A percentile compares a stretch with the other conserved stretches of the same genome.
These are phyloP conservation scores for Acleris laterana DNA, from an alignment of 2,888 invertebrate genomes.

Conservation along the genomic window DNA sequence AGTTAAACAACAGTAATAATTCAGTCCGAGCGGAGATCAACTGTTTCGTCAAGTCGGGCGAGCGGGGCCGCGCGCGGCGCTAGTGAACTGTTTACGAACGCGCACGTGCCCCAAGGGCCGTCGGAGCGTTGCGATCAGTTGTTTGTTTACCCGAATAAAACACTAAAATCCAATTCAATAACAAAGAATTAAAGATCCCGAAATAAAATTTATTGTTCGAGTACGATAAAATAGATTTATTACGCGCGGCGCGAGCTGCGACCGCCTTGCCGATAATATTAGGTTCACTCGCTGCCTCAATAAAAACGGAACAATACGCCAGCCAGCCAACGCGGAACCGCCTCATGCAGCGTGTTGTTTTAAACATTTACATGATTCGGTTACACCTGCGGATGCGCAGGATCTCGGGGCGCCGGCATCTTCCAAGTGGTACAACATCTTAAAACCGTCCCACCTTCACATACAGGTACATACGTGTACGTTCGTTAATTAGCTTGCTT, in stretches of 20 bases:
- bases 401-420: no score
- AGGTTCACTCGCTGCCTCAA: slow-evolving; percentile 55
- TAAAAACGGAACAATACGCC: no score
- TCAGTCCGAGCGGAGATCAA: slow-evolving; percentile 75
- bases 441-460: no score
- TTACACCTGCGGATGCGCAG: no score
- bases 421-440: no score
- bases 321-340: no score
- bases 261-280: slow-evolving; percentile 68
- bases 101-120: slow-evolving; percentile 80
- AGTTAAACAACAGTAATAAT: slow-evolving; percentile 68
- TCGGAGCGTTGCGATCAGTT: slow-evolving; percentile 77
- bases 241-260: slow-evolving; percentile 43
- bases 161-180: slow-evolving; percentile 85
- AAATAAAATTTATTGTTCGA: slow-evolving; percentile 84
- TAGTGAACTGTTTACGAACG: slow-evolving; percentile 64
- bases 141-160: slow-evolving; percentile 85
- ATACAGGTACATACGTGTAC: no score
- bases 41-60: slow-evolving; percentile 72
- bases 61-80: slow-evolving; percentile 63
- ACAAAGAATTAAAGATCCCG: slow-evolving; percentile 85
- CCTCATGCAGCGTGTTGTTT: no score
- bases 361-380: no score
- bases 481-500: no score
- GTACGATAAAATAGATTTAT: slow-evolving; percentile 85